These are phyloP conservation scores for Lordiphosa fenestrarum DNA, from an alignment of 2,888 invertebrate species.

Conservation along the genomic window DNA sequence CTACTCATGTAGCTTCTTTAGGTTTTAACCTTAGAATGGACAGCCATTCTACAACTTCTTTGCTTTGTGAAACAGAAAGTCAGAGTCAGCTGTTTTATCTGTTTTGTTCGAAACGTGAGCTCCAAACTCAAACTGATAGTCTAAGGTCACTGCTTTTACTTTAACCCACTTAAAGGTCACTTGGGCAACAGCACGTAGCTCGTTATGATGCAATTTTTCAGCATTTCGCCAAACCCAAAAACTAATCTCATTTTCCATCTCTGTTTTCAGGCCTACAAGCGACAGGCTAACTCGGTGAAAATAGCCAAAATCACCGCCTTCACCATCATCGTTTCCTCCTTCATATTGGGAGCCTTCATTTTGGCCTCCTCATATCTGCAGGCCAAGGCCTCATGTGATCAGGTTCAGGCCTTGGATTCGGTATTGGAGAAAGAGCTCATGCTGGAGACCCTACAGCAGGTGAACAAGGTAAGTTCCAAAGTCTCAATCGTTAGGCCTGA, in stretches of 20 bases:
- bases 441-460: slow-evolving; percentile 87
- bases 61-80: not conserved
- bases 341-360: slow-evolving; percentile 91
- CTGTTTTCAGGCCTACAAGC: slow-evolving; percentile 87
- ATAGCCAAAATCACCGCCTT: slow-evolving; percentile 92
- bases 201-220: too few species aligned
- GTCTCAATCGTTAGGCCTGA: slow-evolving; percentile 38
- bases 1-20: too few species aligned
- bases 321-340: slow-evolving; percentile 89
- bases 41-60: too few species aligned
- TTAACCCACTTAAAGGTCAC: too few species aligned
- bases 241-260: not conserved
- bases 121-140: too few species aligned
- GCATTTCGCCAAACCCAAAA: too few species aligned
- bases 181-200: too few species aligned
- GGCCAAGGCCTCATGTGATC: slow-evolving; percentile 89
- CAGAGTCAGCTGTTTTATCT: too few species aligned
- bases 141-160: too few species aligned
- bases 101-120: too few species aligned
- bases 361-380: slow-evolving; percentile 91
- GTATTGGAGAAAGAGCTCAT: slow-evolving; percentile 86
- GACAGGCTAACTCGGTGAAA: slow-evolving; percentile 89
- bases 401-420: slow-evolving; percentile 86
- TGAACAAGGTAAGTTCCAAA: slow-evolving; percentile 81
- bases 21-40: too few species aligned